phyloP scores from a whole-genome alignment of 2,797 vertebrate genomes.

The Phalanger gymnotis region DNA sequence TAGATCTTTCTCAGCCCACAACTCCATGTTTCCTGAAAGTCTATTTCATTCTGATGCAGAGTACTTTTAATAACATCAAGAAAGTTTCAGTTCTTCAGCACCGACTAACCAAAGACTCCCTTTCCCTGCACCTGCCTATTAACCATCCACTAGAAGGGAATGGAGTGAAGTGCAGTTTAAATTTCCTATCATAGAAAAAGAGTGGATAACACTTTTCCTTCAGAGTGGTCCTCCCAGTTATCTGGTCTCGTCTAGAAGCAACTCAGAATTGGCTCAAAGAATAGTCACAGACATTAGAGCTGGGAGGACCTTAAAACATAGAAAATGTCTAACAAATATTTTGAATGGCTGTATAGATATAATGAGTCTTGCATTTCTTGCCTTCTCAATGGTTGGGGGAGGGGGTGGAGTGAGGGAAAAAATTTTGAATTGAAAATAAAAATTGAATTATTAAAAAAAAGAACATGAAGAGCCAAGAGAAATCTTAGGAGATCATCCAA shows the following conservation, averaged over 20 bases:
- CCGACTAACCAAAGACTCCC: background rate
- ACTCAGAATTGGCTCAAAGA: background rate
- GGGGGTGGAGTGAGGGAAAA: background rate
- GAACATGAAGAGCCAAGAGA: background rate
- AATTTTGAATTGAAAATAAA: background rate
- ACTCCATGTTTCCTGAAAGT: background rate
- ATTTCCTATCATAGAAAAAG: background rate
- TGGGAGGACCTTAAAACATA: background rate
- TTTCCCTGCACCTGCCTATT: background rate
- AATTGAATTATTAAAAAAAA: background rate
- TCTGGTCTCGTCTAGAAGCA: background rate
- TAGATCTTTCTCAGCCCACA: background rate
- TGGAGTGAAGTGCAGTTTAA: background rate
- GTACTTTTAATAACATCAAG: background rate
- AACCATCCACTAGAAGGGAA: background rate
- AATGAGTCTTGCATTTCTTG: background rate
- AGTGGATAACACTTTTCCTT: background rate
- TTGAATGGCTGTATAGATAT: background rate
- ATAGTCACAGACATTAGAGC: background rate
- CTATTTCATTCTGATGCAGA: background rate
- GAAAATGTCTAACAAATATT: background rate
- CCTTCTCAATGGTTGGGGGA: background rate
- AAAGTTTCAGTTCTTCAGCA: background rate
- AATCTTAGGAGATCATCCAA: background rate
- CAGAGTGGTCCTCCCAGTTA: background rate